Evolutionary conservation across 2,797 vertebrate species (phyloP).

Genomic region (Spea hammondii): DNA sequence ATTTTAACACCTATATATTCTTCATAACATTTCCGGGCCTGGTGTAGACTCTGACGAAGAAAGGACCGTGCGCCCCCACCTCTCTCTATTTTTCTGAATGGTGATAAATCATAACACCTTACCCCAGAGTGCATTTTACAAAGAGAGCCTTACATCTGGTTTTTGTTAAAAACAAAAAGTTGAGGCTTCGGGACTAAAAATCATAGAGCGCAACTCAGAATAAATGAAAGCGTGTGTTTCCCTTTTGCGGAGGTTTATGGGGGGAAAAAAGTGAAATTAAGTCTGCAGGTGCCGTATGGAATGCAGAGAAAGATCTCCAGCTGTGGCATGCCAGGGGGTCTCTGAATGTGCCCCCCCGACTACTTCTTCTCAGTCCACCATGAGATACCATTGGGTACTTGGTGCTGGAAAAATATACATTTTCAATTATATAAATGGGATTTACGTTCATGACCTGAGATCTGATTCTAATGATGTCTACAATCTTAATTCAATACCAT

Average conservation of each 20-base stretch:
- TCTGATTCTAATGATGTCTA: no score
- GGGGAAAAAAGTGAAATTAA: constrained; percentile 54
- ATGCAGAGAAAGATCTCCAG: constrained; percentile 56
- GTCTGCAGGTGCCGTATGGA: constrained; percentile 64
- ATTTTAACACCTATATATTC: constrained; percentile 28
- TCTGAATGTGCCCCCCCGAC: no score
- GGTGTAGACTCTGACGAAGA: neutral
- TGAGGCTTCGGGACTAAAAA: constrained; percentile 18
- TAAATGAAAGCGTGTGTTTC: constrained; percentile 31
- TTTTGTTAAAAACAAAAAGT: constrained; percentile 11
- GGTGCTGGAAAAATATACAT: no score
- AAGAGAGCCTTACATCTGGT: neutral
- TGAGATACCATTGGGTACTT: no score
- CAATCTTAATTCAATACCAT: no score
- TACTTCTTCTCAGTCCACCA: no score
- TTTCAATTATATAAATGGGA: no score
- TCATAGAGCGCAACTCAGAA: constrained; percentile 1
- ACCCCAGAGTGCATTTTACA: neutral
- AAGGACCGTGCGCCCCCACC: constrained; percentile 21
- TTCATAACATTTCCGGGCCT: constrained; percentile 19
- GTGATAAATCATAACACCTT: constrained; percentile 29
- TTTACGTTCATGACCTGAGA: no score
- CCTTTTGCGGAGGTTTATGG: constrained; percentile 55
- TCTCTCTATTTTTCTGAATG: constrained; percentile 19
- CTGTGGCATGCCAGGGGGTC: constrained; percentile 54